phyloP scores from a whole-genome alignment of 2,113 vertebrate genomes.

The Chloroceryle aenea region DNA sequence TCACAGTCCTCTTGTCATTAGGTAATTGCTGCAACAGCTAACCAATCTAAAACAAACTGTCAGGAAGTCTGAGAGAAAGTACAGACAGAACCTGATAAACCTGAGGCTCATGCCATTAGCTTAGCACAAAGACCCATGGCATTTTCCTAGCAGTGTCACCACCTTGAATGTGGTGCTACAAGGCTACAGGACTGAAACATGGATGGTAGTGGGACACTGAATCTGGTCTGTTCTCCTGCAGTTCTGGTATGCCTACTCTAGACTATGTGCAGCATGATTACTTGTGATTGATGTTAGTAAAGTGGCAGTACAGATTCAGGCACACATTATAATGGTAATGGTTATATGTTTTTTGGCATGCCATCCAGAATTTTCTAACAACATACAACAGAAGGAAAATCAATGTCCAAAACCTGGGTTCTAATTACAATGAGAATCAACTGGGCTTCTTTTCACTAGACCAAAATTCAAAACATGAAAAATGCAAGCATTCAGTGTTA shows the following conservation, averaged over 20 bases:
- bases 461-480: background rate
- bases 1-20: background rate
- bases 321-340: background rate
- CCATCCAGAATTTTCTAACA: background rate
- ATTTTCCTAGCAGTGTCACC: background rate
- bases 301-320: rapidly evolving
- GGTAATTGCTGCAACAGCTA: background rate
- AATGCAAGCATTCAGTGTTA: rapidly evolving
- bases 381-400: background rate
- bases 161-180: background rate
- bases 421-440: background rate
- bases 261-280: background rate
- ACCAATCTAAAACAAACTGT: background rate
- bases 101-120: background rate
- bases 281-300: background rate
- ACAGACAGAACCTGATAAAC: background rate
- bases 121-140: background rate
- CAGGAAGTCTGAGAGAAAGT: background rate
- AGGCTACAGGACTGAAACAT: background rate
- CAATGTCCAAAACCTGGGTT: background rate
- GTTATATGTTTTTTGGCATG: background rate
- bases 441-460: background rate
- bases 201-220: background rate
- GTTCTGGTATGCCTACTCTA: background rate
- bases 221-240: rapidly evolving